phyloP scores from a whole-genome alignment of 2,113 vertebrate species.

The Crotalus viridis region DNA sequence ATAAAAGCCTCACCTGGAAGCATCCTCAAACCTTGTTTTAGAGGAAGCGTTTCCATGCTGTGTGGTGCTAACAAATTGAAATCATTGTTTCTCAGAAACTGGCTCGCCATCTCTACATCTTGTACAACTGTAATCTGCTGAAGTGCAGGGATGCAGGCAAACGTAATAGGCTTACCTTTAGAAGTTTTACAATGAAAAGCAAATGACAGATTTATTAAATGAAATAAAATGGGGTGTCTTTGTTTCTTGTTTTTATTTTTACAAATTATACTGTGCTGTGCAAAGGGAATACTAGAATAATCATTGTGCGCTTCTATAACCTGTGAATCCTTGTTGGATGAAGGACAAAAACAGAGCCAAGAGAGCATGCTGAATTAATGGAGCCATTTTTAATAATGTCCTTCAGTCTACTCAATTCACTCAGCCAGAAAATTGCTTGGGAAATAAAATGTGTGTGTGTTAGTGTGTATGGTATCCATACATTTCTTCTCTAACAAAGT shows the following conservation, averaged over 20 bases:
- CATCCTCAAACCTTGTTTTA: neutral
- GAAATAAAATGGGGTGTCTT: neutral
- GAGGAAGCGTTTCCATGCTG: neutral
- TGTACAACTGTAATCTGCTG: neutral
- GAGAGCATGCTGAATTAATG: neutral
- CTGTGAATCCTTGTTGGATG: neutral
- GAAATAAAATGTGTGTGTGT: neutral
- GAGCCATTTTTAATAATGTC: neutral
- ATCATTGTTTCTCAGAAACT: neutral
- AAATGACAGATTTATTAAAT: neutral
- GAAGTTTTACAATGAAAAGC: neutral
- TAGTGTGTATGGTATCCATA: neutral
- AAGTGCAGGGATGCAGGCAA: neutral
- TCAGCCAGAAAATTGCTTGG: slow-evolving; percentile 5
- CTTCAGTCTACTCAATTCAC: neutral
- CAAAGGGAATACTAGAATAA: neutral
- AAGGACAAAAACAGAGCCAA: neutral
- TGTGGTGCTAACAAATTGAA: neutral
- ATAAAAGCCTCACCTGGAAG: neutral
- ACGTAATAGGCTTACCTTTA: neutral
- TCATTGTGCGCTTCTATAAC: neutral
- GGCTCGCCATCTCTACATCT: neutral
- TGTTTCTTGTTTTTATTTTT: neutral
- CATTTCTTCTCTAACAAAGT: neutral
- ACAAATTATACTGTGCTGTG: neutral